phyloP scores from a whole-genome alignment of 2,113 vertebrate species.

The Tachuris rubrigastra region DNA sequence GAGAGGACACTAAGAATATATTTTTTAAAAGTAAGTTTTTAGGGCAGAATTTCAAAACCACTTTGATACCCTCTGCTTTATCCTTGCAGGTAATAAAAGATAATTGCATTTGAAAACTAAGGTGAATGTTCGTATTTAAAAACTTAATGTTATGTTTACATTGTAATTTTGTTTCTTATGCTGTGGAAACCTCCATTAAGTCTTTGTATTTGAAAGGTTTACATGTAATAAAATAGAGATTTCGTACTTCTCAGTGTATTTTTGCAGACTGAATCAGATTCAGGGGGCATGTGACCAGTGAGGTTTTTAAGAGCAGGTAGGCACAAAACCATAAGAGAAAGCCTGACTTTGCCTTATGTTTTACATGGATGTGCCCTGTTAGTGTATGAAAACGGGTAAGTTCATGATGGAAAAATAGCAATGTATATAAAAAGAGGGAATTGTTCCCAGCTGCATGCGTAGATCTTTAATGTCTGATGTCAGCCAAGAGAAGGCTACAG shows the following conservation, averaged over 20 bases:
- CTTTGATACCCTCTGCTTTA: background rate
- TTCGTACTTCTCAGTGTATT: constrained; percentile 29
- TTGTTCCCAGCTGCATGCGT: background rate
- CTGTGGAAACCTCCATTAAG: constrained; percentile 50
- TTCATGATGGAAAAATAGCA: background rate
- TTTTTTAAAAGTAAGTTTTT: constrained; percentile 19
- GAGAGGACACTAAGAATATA: background rate
- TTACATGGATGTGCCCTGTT: background rate
- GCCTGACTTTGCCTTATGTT: background rate
- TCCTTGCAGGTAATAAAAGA: background rate
- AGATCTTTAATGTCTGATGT: background rate
- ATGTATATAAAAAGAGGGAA: background rate
- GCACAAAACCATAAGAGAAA: background rate
- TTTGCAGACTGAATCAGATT: constrained; percentile 12
- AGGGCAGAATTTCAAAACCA: background rate
- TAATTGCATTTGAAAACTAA: background rate
- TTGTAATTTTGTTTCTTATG: constrained; percentile 53
- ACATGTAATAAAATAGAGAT: constrained; percentile 54
- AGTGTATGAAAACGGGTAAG: background rate
- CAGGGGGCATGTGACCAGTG: background rate
- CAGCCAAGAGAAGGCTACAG: background rate
- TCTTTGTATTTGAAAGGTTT: constrained; percentile 52
- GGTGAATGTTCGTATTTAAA: constrained; percentile 31
- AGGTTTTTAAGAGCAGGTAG: background rate
- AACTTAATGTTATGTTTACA: background rate